A percentile compares a stretch with the other conserved stretches of the same genome.
Evolutionary conservation across 2,797 vertebrate species (phyloP).

Genomic region (Cossypha niveicapilla): DNA sequence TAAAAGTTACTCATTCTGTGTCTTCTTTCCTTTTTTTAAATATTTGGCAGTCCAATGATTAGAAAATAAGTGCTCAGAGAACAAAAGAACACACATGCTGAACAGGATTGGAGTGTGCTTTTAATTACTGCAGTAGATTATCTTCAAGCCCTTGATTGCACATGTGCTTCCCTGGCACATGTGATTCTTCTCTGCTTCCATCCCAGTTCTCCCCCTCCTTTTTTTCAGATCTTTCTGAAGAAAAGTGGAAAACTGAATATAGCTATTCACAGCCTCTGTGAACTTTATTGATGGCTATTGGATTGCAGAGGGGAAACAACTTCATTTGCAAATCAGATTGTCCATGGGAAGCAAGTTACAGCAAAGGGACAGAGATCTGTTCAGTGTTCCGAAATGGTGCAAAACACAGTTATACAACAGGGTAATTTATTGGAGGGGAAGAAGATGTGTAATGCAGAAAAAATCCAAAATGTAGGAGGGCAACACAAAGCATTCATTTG

Average conservation of each 20-base stretch:
- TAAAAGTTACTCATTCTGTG: not conserved
- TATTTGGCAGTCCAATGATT: not conserved
- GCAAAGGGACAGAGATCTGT: not conserved
- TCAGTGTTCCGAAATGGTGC: not conserved
- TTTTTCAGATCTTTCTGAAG: not conserved
- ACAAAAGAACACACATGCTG: not conserved
- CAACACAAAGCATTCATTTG: not conserved
- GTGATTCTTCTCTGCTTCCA: not conserved
- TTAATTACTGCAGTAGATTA: slow-evolving; percentile 48
- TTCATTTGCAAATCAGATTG: not conserved
- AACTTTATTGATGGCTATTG: not conserved
- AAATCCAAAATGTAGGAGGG: not conserved
- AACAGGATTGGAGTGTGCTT: slow-evolving; percentile 6
- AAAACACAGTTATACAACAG: not conserved
- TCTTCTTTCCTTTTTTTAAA: not conserved
- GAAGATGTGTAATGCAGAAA: not conserved
- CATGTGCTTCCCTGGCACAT: slow-evolving; percentile 2
- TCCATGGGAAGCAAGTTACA: not conserved
- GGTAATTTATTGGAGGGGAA: not conserved
- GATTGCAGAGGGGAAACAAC: not conserved
- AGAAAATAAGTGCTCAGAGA: slow-evolving; percentile 6
- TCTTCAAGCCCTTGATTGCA: slow-evolving; percentile 6
- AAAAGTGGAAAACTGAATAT: not conserved
- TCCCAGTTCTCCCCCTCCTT: not conserved
- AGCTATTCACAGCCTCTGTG: not conserved